A percentile compares a stretch with the other conserved stretches of the same genome.
Conservation (phyloP, 2,113 vertebrate genomes). For the Callaeas wilsoni region DNA sequence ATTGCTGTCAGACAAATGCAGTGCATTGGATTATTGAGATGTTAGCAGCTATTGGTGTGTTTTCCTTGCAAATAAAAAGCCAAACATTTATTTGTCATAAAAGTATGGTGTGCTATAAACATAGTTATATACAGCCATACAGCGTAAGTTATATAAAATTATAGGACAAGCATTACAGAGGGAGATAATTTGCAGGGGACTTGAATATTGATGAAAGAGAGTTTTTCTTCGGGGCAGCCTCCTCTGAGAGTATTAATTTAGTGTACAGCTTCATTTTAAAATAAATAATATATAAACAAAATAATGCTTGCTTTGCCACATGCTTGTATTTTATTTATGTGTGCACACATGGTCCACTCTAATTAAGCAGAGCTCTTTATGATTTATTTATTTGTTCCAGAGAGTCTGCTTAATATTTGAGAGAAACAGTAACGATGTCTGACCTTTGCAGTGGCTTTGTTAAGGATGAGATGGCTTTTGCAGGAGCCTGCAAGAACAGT, state of each 20-base stretch:
- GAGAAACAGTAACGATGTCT: background rate
- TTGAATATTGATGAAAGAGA: background rate
- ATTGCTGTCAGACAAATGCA: background rate
- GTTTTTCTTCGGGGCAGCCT: background rate
- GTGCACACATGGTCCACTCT: background rate
- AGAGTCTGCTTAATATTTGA: background rate
- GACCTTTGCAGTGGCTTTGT: background rate
- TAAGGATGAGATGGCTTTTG: background rate
- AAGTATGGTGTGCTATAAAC: background rate
- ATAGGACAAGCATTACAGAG: background rate
- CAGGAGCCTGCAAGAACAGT: background rate
- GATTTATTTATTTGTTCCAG: conserved; percentile 49
- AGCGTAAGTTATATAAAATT: background rate
- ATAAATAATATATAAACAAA: conserved; percentile 37
- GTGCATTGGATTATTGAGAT: background rate
- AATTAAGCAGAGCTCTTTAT: conserved; percentile 29
- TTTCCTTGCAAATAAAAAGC: background rate
- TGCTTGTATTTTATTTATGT: conserved; percentile 41
- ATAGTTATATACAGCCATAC: background rate
- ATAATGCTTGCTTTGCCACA: background rate
- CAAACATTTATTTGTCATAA: background rate
- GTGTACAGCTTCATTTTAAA: background rate
- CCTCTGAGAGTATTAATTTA: conserved; percentile 5
- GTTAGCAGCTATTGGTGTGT: background rate
- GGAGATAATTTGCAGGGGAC: background rate